Evolutionary conservation across 2,113 vertebrate genomes (phyloP).

Genomic region (Arizona elegans): DNA sequence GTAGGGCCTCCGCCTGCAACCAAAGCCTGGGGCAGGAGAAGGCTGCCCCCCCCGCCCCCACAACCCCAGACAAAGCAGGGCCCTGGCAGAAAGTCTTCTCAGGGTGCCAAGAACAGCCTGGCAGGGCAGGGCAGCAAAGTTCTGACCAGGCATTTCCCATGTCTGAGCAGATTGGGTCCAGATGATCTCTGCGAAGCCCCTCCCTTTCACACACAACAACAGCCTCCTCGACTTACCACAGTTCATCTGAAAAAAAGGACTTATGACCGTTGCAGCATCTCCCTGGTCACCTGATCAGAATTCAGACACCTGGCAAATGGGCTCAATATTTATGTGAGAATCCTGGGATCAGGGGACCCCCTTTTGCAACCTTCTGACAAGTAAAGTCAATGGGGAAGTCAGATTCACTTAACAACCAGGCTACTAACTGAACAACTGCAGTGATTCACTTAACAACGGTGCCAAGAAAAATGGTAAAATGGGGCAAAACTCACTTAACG

Average conservation of each 20-base stretch:
- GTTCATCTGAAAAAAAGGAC: neutral
- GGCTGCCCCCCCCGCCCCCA: rapidly evolving
- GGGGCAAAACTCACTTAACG: too few species aligned
- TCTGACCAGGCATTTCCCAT: neutral
- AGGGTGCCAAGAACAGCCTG: neutral
- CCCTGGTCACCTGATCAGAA: too few species aligned
- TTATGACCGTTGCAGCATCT: neutral
- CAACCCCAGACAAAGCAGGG: neutral
- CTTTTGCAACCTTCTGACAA: too few species aligned
- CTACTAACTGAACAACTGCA: too few species aligned
- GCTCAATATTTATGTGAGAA: too few species aligned
- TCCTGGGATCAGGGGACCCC: too few species aligned
- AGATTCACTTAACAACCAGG: too few species aligned
- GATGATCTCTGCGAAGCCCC: neutral
- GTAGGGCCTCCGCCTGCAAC: neutral
- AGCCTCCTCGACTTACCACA: neutral
- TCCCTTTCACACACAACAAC: neutral
- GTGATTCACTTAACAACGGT: too few species aligned
- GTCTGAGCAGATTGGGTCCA: neutral
- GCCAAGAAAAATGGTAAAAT: too few species aligned
- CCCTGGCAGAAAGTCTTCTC: neutral
- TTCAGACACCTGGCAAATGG: too few species aligned
- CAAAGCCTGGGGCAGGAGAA: neutral
- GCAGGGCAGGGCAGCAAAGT: neutral
- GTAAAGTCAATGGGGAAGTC: too few species aligned